Evolutionary conservation across 2,113 vertebrate genomes (phyloP).

Genomic region (Paedocypris sp.): DNA sequence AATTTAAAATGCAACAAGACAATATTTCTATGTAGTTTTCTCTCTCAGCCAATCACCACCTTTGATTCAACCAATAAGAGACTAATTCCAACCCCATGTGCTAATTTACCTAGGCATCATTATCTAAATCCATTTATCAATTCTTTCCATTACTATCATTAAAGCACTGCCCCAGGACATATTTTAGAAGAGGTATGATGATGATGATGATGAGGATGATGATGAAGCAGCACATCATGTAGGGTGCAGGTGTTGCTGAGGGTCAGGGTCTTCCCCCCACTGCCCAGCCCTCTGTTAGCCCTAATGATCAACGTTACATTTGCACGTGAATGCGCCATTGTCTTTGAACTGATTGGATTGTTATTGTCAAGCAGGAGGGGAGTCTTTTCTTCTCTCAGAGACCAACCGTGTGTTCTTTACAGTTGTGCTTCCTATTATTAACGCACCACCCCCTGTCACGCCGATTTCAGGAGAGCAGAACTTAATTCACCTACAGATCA

Average conservation of each 20-base stretch:
- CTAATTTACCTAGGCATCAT: constrained; percentile 1
- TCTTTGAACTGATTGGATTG: constrained; percentile 57
- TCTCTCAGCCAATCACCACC: too few relatives aligned
- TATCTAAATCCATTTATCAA: not conserved
- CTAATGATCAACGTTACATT: constrained; percentile 47
- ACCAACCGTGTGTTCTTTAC: constrained; percentile 55
- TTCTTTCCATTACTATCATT: not conserved
- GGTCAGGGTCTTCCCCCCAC: constrained; percentile 9
- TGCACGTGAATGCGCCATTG: constrained; percentile 53
- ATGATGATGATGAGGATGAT: constrained; percentile 1
- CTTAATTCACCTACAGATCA: not conserved
- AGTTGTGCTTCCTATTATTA: constrained; percentile 43
- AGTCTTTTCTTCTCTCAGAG: constrained; percentile 41
- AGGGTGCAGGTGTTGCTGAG: constrained; percentile 17
- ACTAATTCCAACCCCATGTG: not conserved
- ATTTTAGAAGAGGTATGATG: not conserved
- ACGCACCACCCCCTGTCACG: constrained; percentile 53
- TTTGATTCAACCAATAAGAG: too few relatives aligned
- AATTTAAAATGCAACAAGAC: too few relatives aligned
- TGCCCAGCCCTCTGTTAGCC: constrained; percentile 8
- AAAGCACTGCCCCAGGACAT: constrained; percentile 3
- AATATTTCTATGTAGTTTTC: too few relatives aligned
- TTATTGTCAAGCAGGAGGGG: constrained; percentile 55
- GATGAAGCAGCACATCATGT: not conserved
- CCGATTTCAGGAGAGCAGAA: constrained; percentile 33